Evolutionary conservation across 2,888 invertebrate species (phyloP).

Genomic region (Adela reaumurella): DNA sequence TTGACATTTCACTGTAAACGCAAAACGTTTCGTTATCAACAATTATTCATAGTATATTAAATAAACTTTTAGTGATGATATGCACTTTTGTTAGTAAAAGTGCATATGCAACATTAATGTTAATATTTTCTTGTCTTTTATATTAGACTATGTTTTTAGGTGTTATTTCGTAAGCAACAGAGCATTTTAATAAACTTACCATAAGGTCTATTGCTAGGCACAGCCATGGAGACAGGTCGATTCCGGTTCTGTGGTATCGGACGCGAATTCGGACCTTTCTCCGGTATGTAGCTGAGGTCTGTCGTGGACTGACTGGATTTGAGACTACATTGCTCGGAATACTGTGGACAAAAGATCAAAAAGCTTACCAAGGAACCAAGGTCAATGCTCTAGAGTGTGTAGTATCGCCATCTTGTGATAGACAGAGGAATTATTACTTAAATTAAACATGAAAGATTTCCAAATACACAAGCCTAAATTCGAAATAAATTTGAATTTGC

Average conservation of each 20-base stretch:
- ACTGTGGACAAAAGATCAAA: not conserved
- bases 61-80: no score
- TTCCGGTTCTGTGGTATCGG: conserved; percentile 20
- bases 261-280: conserved; percentile 39
- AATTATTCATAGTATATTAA: no score
- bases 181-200: no score
- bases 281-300: conserved; percentile 70
- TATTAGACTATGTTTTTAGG: conserved; percentile 6
- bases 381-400: no score
- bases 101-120: no score
- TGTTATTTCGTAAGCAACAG: no score
- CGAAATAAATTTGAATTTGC: no score
- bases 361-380: no score
- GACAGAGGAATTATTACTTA: not conserved
- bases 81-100: conserved; percentile 12
- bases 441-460: not conserved
- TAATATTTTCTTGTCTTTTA: no score
- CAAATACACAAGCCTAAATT: no score
- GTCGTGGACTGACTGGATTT: conserved; percentile 85
- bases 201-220: conserved; percentile 35
- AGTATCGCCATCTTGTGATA: not conserved
- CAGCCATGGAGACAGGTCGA: conserved; percentile 42
- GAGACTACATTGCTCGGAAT: conserved; percentile 59
- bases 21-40: no score
- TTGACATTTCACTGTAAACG: no score